A percentile compares a stretch with the other conserved stretches of the same genome.
These are phyloP conservation scores for Mormyrops attenuatus DNA, from an alignment of 2,797 vertebrate species.

Conservation along the genomic window DNA sequence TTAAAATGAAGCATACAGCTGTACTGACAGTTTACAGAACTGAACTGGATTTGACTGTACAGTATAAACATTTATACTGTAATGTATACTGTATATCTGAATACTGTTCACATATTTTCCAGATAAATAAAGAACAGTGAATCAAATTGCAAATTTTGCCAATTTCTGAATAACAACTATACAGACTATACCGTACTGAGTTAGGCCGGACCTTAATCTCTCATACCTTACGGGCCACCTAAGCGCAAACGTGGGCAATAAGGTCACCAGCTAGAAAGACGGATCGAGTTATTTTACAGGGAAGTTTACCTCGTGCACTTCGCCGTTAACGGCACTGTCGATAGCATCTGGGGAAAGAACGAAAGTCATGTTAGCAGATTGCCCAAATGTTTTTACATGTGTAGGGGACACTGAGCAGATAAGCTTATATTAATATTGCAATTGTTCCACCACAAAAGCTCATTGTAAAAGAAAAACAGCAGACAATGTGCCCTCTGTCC, in stretches of 20 bases:
- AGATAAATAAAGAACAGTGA: neutral
- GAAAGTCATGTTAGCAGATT: neutral
- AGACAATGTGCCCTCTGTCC: neutral
- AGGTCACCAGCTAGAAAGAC: neutral
- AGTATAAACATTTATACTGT: neutral
- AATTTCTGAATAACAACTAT: neutral
- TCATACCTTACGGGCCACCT: neutral
- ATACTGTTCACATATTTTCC: neutral
- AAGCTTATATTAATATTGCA: neutral
- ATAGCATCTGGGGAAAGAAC: constrained; percentile 55
- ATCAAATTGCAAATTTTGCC: neutral
- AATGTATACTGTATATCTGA: too few species aligned
- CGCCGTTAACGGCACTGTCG: constrained; percentile 75
- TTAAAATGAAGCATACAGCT: neutral
- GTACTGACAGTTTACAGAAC: neutral
- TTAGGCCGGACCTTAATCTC: neutral
- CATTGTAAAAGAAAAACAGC: neutral
- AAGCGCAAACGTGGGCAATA: neutral
- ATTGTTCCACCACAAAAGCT: neutral
- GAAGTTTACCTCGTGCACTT: constrained; percentile 75
- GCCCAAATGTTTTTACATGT: too few species aligned
- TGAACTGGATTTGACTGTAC: neutral
- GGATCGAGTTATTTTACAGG: neutral
- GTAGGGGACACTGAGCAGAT: neutral
- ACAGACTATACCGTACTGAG: neutral